A percentile compares a stretch with the other conserved stretches of the same genome.
Conservation (phyloP, 2,113 vertebrate species). For the Macquaria australasica region DNA sequence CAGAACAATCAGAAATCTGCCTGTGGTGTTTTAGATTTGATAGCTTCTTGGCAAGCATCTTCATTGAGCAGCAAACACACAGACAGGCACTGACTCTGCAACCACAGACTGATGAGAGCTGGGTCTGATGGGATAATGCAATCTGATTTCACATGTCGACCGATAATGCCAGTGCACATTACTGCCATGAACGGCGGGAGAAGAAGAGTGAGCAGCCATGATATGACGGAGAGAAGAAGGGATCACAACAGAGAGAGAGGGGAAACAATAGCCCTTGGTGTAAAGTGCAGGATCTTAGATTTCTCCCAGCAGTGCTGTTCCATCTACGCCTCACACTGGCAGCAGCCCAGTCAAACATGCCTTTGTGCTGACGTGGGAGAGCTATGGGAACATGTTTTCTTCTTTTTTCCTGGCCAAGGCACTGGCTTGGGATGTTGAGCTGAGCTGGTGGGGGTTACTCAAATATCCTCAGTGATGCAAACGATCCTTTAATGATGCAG, state of each 20-base stretch:
- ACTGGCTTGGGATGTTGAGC: conserved; percentile 55
- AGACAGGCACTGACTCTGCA: conserved; percentile 40
- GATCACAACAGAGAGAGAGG: conserved; percentile 11
- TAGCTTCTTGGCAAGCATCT: conserved; percentile 66
- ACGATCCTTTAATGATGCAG: conserved; percentile 45
- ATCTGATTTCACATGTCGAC: conserved; percentile 59
- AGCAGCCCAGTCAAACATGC: conserved; percentile 78
- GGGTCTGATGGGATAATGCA: conserved; percentile 39
- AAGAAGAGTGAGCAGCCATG: conserved; percentile 39
- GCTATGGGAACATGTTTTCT: conserved; percentile 77
- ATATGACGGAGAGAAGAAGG: conserved; percentile 22
- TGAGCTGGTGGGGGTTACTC: conserved; percentile 55
- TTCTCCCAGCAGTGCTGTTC: conserved; percentile 61
- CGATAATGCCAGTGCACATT: conserved; percentile 48
- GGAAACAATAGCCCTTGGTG: conserved; percentile 65
- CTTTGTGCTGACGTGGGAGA: conserved; percentile 82
- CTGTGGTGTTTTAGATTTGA: conserved; percentile 49
- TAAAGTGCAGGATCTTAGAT: conserved; percentile 72
- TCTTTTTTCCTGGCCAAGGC: conserved; percentile 50
- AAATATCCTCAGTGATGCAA: conserved; percentile 60
- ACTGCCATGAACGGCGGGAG: conserved; percentile 26
- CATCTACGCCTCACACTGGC: conserved; percentile 64
- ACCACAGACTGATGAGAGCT: conserved; percentile 42
- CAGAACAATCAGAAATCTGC: conserved; percentile 52
- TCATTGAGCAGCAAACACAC: conserved; percentile 30